Evolutionary conservation across 2,797 vertebrate species (phyloP).

Genomic region (Rhynchotus rufescens): DNA sequence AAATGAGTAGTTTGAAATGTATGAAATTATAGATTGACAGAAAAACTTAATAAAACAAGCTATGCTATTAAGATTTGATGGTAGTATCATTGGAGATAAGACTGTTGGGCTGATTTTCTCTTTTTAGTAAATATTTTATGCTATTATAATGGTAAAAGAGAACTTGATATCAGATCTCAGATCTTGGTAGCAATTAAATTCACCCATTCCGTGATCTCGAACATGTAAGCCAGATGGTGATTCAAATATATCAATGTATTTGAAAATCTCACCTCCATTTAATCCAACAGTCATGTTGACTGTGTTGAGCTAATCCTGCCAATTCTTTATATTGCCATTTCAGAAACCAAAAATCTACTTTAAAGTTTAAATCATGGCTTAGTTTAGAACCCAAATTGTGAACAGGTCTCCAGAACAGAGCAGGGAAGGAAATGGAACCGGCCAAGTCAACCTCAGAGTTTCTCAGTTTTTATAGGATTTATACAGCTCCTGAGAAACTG

Average conservation of each 20-base stretch:
- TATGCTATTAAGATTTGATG: constrained; percentile 16
- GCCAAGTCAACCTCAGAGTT: neutral
- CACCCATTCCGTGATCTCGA: neutral
- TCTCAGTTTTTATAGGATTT: neutral
- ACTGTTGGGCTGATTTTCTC: neutral
- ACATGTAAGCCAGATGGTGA: neutral
- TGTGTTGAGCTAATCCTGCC: neutral
- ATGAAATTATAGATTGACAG: constrained; percentile 36
- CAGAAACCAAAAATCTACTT: neutral
- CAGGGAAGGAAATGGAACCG: neutral
- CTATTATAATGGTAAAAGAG: neutral
- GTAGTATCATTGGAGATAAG: neutral
- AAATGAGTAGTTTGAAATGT: constrained; percentile 31
- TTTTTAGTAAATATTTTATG: neutral
- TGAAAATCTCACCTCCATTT: neutral
- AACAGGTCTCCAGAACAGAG: neutral
- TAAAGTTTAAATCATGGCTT: neutral
- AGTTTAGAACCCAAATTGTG: neutral
- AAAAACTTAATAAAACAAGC: constrained; percentile 37
- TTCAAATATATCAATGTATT: neutral
- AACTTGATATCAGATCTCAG: neutral
- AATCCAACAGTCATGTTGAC: neutral
- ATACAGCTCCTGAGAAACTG: neutral
- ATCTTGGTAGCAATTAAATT: neutral
- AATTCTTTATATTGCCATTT: neutral